phyloP scores from a whole-genome alignment of 1,140 invertebrate species.

The Triops cancriformis region DNA sequence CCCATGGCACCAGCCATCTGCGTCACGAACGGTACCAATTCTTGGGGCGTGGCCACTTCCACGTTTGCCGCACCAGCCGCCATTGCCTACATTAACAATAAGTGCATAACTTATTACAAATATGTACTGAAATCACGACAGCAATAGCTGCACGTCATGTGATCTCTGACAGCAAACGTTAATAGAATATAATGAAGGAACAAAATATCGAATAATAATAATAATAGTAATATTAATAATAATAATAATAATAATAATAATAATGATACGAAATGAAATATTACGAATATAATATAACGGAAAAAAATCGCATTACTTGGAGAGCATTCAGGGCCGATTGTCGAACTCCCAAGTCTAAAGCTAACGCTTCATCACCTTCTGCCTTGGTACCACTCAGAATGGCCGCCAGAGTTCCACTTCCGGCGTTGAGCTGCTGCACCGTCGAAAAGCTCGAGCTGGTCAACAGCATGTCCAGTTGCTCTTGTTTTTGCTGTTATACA shows the following conservation, averaged over 20 bases:
- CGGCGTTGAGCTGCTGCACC: conserved; percentile 15
- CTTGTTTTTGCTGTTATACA: conserved; percentile 28
- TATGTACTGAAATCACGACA: neutral
- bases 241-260: no score
- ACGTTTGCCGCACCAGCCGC: neutral
- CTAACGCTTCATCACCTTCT: neutral
- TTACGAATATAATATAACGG: no score
- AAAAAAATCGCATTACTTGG: neutral
- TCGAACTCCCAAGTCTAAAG: neutral
- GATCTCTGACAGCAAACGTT: no score
- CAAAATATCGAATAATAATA: no score
- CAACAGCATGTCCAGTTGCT: conserved; percentile 14
- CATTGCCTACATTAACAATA: neutral
- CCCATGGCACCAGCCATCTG: conserved; percentile 17
- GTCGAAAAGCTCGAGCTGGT: conserved; percentile 27
- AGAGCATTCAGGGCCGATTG: neutral
- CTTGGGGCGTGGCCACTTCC: neutral
- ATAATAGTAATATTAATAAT: no score
- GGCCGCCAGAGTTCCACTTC: conserved; percentile 20
- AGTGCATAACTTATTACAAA: no score
- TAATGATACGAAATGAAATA: no score
- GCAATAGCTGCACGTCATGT: no score
- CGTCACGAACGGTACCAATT: conserved; percentile 20
- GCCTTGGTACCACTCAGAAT: neutral
- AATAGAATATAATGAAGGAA: no score